Percentiles rank a stretch among this genome's conserved stretches.
Evolutionary conservation across 2,888 invertebrate genomes (phyloP).

Genomic region (Drosophila monieri): DNA sequence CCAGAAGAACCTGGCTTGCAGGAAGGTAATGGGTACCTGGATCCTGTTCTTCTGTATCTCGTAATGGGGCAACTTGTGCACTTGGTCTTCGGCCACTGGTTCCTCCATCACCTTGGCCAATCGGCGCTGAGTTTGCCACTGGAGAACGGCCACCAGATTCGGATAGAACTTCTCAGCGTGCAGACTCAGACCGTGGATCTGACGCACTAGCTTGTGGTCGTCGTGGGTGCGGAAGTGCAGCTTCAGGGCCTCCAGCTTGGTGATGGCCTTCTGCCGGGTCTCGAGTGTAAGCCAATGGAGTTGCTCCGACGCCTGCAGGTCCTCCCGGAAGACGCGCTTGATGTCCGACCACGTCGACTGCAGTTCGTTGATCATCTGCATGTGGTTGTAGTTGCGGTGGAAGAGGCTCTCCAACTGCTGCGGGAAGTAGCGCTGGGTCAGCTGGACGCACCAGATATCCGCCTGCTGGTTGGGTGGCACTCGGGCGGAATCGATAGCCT

Average conservation of each 20-base stretch:
- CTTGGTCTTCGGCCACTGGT: slow-evolving; percentile 58
- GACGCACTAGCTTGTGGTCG: slow-evolving; percentile 53
- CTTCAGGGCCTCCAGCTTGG: slow-evolving; percentile 73
- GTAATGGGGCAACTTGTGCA: slow-evolving; percentile 73
- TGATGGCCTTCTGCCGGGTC: slow-evolving; percentile 72
- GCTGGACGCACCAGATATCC: slow-evolving; percentile 73
- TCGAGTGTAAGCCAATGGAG: slow-evolving; percentile 74
- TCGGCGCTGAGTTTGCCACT: slow-evolving; percentile 69
- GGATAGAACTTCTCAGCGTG: slow-evolving; percentile 64
- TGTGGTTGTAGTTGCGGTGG: slow-evolving; percentile 76
- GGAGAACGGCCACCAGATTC: slow-evolving; percentile 70
- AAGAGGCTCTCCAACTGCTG: slow-evolving; percentile 80
- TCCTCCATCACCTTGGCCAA: slow-evolving; percentile 64
- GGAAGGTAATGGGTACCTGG: slow-evolving; percentile 74
- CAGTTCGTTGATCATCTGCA: slow-evolving; percentile 79
- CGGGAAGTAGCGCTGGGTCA: slow-evolving; percentile 75
- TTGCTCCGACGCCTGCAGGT: slow-evolving; percentile 70
- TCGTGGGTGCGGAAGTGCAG: slow-evolving; percentile 68
- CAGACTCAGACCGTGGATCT: slow-evolving; percentile 64
- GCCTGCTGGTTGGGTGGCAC: slow-evolving; percentile 54
- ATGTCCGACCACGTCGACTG: slow-evolving; percentile 81
- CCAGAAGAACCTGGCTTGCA: slow-evolving; percentile 81
- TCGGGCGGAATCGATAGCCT: slow-evolving; percentile 71
- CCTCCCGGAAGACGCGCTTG: slow-evolving; percentile 72
- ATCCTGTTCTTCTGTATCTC: slow-evolving; percentile 73